phyloP scores from a whole-genome alignment of 2,113 vertebrate genomes.

The Myrmecobius fasciatus region DNA sequence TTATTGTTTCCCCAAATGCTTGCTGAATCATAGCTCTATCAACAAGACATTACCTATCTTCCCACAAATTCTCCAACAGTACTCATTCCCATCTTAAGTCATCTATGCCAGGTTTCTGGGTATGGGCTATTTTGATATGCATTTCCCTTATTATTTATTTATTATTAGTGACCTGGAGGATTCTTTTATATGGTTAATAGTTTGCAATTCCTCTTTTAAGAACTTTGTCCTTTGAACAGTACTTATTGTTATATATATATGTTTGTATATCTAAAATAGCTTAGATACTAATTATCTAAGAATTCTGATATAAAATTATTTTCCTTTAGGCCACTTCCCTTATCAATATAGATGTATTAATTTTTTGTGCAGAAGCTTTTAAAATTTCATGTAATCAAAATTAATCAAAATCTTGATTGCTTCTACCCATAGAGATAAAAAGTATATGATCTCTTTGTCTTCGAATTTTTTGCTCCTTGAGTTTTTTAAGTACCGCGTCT shows the following conservation, averaged over 20 bases:
- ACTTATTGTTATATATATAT: neutral
- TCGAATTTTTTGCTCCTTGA: neutral
- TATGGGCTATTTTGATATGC: neutral
- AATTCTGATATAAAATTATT: neutral
- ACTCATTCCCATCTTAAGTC: neutral
- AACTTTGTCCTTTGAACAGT: neutral
- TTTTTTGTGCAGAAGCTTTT: no score
- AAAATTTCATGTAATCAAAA: no score
- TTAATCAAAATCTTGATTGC: neutral
- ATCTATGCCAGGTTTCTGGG: neutral
- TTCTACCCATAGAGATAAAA: neutral
- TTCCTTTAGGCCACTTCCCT: neutral
- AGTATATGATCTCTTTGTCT: neutral
- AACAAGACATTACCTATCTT: neutral
- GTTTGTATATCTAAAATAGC: neutral
- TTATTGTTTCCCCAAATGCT: neutral
- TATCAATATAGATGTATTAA: neutral
- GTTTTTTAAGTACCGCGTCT: neutral
- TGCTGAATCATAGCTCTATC: neutral
- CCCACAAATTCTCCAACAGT: neutral
- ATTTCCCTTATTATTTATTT: neutral
- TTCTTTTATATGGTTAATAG: neutral
- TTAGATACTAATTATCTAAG: neutral
- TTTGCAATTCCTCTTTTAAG: neutral
- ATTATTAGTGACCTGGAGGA: neutral